phyloP scores from a whole-genome alignment of 2,888 invertebrate species.

The Iphiclides podalirius region DNA sequence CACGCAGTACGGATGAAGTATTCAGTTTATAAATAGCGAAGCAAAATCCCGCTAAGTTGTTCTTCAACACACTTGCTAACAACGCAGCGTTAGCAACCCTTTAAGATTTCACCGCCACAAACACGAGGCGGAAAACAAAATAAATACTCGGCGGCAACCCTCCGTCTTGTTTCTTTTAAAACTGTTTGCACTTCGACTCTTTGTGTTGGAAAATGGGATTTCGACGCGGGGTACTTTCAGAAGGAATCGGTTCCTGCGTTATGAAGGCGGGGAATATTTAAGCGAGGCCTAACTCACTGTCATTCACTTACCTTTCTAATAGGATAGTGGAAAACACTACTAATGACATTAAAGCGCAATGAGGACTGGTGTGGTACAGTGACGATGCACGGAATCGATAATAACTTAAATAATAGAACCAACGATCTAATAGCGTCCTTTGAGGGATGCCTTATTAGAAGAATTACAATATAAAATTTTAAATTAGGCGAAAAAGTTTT shows the following conservation, averaged over 20 bases:
- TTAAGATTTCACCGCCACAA: slow-evolving; percentile 20
- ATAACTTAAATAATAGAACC: too few species aligned
- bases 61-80: background rate
- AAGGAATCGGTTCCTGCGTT: slow-evolving; percentile 4
- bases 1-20: too few species aligned
- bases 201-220: slow-evolving; percentile 24
- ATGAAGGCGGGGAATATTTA: background rate
- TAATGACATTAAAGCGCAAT: too few species aligned
- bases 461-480: too few species aligned
- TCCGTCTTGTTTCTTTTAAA: slow-evolving; percentile 28
- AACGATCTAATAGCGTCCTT: too few species aligned
- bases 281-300: background rate
- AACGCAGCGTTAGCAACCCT: slow-evolving; percentile 12
- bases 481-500: too few species aligned
- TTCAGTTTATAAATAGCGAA: background rate
- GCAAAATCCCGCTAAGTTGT: background rate
- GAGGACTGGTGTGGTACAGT: too few species aligned
- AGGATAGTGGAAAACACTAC: too few species aligned
- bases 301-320: too few species aligned
- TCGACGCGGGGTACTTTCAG: slow-evolving; percentile 7
- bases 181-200: slow-evolving; percentile 30
- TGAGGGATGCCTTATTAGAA: too few species aligned
- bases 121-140: slow-evolving; percentile 24
- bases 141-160: slow-evolving; percentile 29
- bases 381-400: too few species aligned